Conservation (phyloP, 2,113 vertebrate species). For the Nesogale talazaci region DNA sequence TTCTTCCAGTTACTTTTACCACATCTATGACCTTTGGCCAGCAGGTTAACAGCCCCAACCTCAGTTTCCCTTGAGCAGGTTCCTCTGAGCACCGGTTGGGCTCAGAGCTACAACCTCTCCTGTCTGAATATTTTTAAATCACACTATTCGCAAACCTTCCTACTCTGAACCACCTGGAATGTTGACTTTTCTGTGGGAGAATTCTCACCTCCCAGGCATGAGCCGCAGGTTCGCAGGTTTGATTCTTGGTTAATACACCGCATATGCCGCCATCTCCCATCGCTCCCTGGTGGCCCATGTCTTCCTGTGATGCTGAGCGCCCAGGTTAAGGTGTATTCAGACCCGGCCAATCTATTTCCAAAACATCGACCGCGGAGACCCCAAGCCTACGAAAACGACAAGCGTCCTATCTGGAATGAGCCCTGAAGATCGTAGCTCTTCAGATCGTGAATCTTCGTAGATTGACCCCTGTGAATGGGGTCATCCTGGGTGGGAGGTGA, state of each 20-base stretch:
- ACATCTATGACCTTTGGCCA: not conserved
- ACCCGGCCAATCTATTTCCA: not conserved
- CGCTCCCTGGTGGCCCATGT: not conserved
- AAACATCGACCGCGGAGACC: not conserved
- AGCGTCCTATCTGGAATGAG: not conserved
- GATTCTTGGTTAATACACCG: not conserved
- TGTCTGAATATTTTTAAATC: too few species aligned
- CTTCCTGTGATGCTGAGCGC: not conserved
- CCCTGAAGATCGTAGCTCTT: not conserved
- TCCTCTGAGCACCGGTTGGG: not conserved
- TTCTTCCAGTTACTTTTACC: not conserved
- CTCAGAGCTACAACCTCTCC: too few species aligned
- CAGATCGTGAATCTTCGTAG: too few species aligned
- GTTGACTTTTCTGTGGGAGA: not conserved
- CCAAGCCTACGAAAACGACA: not conserved
- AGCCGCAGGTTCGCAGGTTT: not conserved
- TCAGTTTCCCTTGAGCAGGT: not conserved
- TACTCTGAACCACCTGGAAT: not conserved
- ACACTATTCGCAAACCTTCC: not conserved
- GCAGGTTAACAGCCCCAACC: not conserved
- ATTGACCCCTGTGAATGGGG: not conserved
- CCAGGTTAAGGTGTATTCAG: not conserved
- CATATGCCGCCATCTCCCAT: not conserved
- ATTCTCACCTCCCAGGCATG: not conserved
- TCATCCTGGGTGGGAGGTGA: not conserved